Conservation (phyloP, 2,113 vertebrate genomes). For the Phalacrocorax aristotelis region DNA sequence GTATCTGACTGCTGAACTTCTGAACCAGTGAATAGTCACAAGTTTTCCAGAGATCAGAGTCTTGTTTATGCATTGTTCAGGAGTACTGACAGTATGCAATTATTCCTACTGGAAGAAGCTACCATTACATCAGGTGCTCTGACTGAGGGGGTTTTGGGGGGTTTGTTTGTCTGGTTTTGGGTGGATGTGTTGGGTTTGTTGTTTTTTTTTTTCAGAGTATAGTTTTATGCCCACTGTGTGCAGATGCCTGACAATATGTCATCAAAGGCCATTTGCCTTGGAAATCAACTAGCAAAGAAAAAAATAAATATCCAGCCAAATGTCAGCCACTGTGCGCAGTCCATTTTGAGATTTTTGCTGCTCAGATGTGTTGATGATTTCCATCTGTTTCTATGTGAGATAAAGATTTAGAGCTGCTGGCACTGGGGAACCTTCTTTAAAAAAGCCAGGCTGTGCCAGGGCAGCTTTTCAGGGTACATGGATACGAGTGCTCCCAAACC, state of each 20-base stretch:
- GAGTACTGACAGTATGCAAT: not conserved
- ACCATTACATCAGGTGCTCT: not conserved
- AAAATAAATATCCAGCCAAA: slow-evolving; percentile 29
- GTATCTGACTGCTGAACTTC: not conserved
- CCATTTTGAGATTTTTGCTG: slow-evolving; percentile 31
- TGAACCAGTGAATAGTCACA: not conserved
- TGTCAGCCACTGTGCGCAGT: not conserved
- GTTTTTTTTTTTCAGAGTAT: not conserved
- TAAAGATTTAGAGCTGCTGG: slow-evolving; percentile 6
- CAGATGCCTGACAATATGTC: slow-evolving; percentile 39
- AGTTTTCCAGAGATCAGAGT: not conserved
- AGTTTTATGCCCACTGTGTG: not conserved
- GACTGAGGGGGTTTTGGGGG: not conserved
- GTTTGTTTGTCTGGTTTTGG: too few species aligned
- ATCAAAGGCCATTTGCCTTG: not conserved
- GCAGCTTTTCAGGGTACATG: not conserved
- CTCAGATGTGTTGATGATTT: slow-evolving; percentile 51
- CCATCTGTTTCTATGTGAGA: slow-evolving; percentile 39
- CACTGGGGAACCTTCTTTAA: not conserved
- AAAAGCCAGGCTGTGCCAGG: not conserved
- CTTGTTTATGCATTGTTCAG: not conserved
- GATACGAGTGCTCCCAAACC: not conserved
- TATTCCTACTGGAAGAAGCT: not conserved
- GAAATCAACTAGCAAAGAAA: slow-evolving; percentile 32
- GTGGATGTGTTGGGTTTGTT: not conserved